Percentiles rank a stretch among this genome's conserved stretches.
Evolutionary conservation across 2,113 vertebrate genomes (phyloP).

Genomic region (Macquaria australasica): DNA sequence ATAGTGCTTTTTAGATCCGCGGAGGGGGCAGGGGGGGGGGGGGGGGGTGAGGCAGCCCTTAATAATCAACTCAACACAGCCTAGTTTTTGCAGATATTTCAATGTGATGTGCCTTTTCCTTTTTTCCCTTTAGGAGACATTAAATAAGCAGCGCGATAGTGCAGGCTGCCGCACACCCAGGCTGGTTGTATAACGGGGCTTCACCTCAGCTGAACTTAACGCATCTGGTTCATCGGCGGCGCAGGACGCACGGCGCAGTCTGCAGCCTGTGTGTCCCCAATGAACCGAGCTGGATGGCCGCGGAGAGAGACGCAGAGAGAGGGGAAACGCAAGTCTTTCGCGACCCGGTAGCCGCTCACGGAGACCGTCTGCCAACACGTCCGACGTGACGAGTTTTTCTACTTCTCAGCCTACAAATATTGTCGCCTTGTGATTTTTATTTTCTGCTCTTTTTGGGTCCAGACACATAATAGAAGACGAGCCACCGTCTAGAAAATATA

Average conservation of each 20-base stretch:
- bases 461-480: conserved; percentile 44
- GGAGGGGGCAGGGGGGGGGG: conserved; percentile 52
- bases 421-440: conserved; percentile 24
- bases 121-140: conserved; percentile 31
- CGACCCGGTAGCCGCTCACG: not conserved
- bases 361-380: not conserved
- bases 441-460: conserved; percentile 5
- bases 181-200: conserved; percentile 80
- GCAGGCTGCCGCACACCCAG: conserved; percentile 38
- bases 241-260: conserved; percentile 59
- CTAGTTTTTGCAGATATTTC: conserved; percentile 53
- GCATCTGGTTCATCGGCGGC: conserved; percentile 77
- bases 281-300: conserved; percentile 68
- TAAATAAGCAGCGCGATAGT: conserved; percentile 41
- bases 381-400: not conserved
- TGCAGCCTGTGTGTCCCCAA: conserved; percentile 66
- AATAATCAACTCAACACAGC: conserved; percentile 54
- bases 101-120: conserved; percentile 28
- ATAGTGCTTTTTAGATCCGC: conserved; percentile 50
- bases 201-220: conserved; percentile 87
- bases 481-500: conserved; percentile 51
- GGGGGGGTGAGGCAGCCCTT: conserved; percentile 44
- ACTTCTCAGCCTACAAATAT: conserved; percentile 10
- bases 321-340: conserved; percentile 1
- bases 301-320: conserved; percentile 36